These are phyloP conservation scores for Echinometra lucunter DNA, from an alignment of 53 echinoderm and acorn worm genomes.

Conservation along the genomic window DNA sequence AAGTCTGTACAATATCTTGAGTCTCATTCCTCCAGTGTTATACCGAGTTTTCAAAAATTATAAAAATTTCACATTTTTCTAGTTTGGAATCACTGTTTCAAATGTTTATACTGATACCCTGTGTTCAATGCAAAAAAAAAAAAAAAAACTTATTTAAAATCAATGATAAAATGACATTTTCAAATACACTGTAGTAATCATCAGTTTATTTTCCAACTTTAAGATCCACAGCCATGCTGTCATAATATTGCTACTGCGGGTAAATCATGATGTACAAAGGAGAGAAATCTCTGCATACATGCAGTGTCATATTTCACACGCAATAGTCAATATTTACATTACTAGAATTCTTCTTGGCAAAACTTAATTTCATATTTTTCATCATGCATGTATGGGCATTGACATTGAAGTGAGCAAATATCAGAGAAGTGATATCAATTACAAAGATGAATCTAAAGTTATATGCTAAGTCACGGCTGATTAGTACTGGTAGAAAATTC, in stretches of 20 bases:
- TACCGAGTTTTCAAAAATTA: too few relatives aligned
- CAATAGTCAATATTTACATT: conserved; percentile 19
- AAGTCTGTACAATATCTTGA: neutral
- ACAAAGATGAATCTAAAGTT: neutral
- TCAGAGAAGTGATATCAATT: neutral
- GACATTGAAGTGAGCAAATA: neutral
- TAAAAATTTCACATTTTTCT: too few relatives aligned
- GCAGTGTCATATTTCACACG: conserved; percentile 21
- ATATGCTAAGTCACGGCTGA: neutral
- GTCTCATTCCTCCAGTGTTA: too few relatives aligned
- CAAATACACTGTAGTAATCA: too few relatives aligned
- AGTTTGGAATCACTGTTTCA: too few relatives aligned
- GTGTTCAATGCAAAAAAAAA: too few relatives aligned
- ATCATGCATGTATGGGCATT: conserved; percentile 24
- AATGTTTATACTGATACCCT: too few relatives aligned
- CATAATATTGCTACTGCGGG: neutral
- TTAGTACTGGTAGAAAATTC: neutral
- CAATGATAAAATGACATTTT: too few relatives aligned
- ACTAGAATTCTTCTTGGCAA: conserved; percentile 14
- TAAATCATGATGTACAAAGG: neutral
- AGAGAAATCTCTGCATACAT: conserved; percentile 6
- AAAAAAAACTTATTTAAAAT: too few relatives aligned
- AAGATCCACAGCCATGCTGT: neutral
- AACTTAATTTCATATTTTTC: conserved; percentile 2
- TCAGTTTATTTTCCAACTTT: too few relatives aligned